Conservation (phyloP, 2,888 invertebrate genomes). For the Tethea ocularis region DNA sequence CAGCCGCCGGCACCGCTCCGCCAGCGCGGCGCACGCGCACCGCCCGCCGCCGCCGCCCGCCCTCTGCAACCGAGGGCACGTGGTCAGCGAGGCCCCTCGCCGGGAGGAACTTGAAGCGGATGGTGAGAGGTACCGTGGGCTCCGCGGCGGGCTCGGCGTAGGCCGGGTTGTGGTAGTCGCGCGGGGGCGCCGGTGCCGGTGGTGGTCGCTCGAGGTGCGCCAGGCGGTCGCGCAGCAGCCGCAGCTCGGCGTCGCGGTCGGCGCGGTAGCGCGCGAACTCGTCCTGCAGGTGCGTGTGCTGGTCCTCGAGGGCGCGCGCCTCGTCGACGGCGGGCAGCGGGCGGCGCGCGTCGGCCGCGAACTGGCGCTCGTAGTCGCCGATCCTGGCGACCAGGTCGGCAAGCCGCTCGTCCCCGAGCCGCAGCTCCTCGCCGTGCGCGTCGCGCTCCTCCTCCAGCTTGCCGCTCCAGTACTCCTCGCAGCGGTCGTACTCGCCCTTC, state of each 20-base stretch:
- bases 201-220: too few relatives aligned
- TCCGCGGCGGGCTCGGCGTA: slow-evolving; percentile 2
- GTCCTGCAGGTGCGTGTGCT: slow-evolving; percentile 70
- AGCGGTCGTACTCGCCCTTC: slow-evolving; percentile 90
- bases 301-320: slow-evolving; percentile 66
- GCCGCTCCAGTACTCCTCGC: slow-evolving; percentile 93
- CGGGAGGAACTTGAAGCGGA: slow-evolving; percentile 86
- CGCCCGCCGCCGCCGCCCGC: slow-evolving; percentile 30
- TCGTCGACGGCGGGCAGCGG: slow-evolving; percentile 90
- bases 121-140: slow-evolving; percentile 51
- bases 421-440: slow-evolving; percentile 89
- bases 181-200: too few relatives aligned
- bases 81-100: slow-evolving; percentile 80
- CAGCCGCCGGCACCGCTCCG: slow-evolving; percentile 4
- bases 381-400: slow-evolving; percentile 89
- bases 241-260: slow-evolving; percentile 27
- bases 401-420: slow-evolving; percentile 89
- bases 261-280: slow-evolving; percentile 34
- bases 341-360: slow-evolving; percentile 59
- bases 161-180: not conserved
- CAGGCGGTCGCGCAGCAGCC: not conserved
- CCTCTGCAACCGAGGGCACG: slow-evolving; percentile 7
- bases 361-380: slow-evolving; percentile 91
- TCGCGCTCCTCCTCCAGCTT: slow-evolving; percentile 91
- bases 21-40: slow-evolving; percentile 16